Conservation (phyloP, 2,888 invertebrate species). For the Drosophila trichaetosa region DNA sequence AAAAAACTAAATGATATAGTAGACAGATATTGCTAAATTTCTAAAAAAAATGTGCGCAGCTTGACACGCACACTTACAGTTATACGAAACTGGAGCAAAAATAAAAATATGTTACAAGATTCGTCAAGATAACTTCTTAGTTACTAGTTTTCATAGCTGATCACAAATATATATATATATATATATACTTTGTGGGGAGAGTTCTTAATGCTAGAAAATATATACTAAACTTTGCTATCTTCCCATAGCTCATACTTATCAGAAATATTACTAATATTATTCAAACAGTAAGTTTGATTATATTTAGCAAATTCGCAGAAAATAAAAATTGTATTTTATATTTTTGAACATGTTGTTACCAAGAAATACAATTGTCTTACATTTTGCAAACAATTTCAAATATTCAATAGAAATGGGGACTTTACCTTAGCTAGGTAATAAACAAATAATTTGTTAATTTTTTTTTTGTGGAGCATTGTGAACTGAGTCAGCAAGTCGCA, state of each 20-base stretch:
- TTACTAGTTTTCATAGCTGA: not conserved
- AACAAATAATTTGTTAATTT: constrained; percentile 10
- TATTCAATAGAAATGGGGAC: not conserved
- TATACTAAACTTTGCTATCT: not conserved
- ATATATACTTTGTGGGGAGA: not conserved
- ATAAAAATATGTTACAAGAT: not conserved
- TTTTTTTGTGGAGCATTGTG: constrained; percentile 17
- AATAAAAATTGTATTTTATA: not conserved
- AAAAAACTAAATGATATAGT: too few relatives aligned
- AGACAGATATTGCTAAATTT: too few relatives aligned
- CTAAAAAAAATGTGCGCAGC: too few relatives aligned
- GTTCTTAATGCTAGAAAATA: not conserved
- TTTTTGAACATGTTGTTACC: not conserved
- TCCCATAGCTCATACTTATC: not conserved
- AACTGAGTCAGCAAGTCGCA: constrained; percentile 22
- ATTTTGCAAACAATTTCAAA: constrained; percentile 3
- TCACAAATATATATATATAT: not conserved
- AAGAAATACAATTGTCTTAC: not conserved
- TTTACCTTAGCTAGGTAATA: constrained; percentile 15
- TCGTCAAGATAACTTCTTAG: not conserved
- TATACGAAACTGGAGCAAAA: not conserved
- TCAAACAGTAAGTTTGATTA: not conserved
- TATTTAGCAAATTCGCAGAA: not conserved
- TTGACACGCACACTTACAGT: not conserved
- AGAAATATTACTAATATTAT: not conserved